Evolutionary conservation across 1,140 invertebrate species (phyloP).

Genomic region (Pseudomyrmex concolor): DNA sequence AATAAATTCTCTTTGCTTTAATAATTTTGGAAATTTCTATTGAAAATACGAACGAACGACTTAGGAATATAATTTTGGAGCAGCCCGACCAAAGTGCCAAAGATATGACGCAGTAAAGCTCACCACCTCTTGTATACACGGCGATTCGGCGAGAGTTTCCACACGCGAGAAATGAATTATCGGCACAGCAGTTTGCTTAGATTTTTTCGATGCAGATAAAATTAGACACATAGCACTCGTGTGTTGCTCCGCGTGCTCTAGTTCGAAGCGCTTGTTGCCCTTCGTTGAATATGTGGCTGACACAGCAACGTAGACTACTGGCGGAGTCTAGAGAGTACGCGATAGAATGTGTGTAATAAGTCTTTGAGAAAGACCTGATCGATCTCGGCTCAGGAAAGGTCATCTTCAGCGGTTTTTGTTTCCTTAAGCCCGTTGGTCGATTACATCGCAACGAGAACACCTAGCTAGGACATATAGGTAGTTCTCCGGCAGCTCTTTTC

Average conservation of each 20-base stretch:
- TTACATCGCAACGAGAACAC: not conserved
- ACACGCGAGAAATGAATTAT: not conserved
- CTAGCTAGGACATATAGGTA: too few species aligned
- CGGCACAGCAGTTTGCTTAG: not conserved
- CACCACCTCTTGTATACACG: not conserved
- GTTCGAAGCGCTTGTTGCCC: not conserved
- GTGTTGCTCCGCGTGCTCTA: conserved; percentile 20
- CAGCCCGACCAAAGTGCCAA: not conserved
- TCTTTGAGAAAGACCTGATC: conserved; percentile 32
- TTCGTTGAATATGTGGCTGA: conserved; percentile 10
- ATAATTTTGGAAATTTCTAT: not conserved
- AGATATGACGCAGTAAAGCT: not conserved
- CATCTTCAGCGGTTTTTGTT: not conserved
- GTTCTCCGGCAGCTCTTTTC: not conserved
- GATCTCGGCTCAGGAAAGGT: conserved; percentile 19
- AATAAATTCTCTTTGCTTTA: too few species aligned
- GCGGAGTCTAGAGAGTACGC: conserved; percentile 9
- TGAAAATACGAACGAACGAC: not conserved
- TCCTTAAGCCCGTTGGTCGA: not conserved
- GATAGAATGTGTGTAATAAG: not conserved
- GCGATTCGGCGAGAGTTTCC: too few species aligned
- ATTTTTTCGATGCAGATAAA: conserved; percentile 8
- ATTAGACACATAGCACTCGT: conserved; percentile 28
- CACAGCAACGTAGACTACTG: conserved; percentile 27
- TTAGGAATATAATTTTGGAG: not conserved